Base-by-base conservation (phyloP, 2,113 vertebrate genomes). In the Triplophysa tibetana region DNA sequence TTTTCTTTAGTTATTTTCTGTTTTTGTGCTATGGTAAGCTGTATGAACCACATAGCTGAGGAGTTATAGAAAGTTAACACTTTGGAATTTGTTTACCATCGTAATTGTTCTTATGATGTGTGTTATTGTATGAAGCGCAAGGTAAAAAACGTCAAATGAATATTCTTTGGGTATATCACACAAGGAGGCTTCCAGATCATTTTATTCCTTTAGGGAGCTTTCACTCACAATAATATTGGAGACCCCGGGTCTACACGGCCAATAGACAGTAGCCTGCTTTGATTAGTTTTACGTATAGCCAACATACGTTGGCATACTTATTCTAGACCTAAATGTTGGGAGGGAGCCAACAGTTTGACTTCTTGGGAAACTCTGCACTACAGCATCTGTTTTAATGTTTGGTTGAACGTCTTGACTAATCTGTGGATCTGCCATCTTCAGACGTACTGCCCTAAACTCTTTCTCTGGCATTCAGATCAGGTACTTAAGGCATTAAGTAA, bases 321-420 rank as follows among this genome's bases (percentile, higher is more conserved):
- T 70, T 24, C 50, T 33, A 17, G 17, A 33, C 26, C 16, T 72
- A 73, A 73, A 73, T 60, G 19, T 41, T 60, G 33, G 33, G 29
- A 60, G 58, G 54, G 52, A 76, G 24, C 74, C 61, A 65, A 43
- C 16, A 76, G 61, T 52, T 64, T 29, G 45, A 65, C 60, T 76
- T 21, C 65, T 65, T 77, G 50, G 24, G 62, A 65, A 77, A 43
- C 41, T 11, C 21, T 75, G 72, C 72, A 26, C 41, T 48, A 16
- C 62, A 75, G 65, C 62, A 77, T 77, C 74, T 77, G 74, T 64
- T 77, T 77, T 65, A 77, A 7, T 33, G 48, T 65, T 77, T 38
- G 24, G 17, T 62, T 33, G 19, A 77, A 52, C 0, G 13, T 65
- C 74, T 65, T n/a, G 43, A 76, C 62, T 64, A 76, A 76, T 76